Evolutionary conservation across 2,888 invertebrate species (phyloP).

Genomic region (Sympetrum striolatum): DNA sequence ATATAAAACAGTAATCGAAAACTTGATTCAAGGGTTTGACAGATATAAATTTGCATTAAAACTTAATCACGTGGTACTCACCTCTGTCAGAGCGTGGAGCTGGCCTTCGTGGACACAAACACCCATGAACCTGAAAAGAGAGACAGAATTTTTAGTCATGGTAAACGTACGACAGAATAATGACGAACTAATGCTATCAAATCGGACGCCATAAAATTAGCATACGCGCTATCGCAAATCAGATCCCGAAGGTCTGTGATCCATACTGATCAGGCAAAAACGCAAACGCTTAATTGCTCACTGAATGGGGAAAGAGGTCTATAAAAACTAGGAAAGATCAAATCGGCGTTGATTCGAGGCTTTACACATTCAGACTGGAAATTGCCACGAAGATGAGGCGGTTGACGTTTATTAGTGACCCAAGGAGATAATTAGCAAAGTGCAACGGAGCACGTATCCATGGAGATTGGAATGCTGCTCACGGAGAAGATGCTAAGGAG

Average conservation of each 20-base stretch:
- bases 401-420: neutral
- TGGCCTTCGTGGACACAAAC: constrained; percentile 97
- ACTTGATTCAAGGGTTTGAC: too few species aligned
- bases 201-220: neutral
- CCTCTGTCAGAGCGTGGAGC: constrained; percentile 91
- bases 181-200: neutral
- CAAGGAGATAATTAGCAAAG: neutral
- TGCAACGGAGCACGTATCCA: neutral
- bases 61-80: constrained; percentile 53
- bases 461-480: neutral
- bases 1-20: too few species aligned
- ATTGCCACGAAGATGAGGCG: neutral
- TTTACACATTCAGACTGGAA: neutral
- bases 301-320: neutral
- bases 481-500: neutral
- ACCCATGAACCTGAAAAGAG: constrained; percentile 82
- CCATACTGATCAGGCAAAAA: neutral
- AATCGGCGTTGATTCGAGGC: neutral
- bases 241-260: neutral
- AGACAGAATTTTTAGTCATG: constrained; percentile 35
- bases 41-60: neutral
- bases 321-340: neutral
- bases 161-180: neutral
- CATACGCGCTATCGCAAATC: neutral
- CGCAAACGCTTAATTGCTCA: neutral